Conservation (phyloP, 2,113 vertebrate genomes). For the Apus apus region DNA sequence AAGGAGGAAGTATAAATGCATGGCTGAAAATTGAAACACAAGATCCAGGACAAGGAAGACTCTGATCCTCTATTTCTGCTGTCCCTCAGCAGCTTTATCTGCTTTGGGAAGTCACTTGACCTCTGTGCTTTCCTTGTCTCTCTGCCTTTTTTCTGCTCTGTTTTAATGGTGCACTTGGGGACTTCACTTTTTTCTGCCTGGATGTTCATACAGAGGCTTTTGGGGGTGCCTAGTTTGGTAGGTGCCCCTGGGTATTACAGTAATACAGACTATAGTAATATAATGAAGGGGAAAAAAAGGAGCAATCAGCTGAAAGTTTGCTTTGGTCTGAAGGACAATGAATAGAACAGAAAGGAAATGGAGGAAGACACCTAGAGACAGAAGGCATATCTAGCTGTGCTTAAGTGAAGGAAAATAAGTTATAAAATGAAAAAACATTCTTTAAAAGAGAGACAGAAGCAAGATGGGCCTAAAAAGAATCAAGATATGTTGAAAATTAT, state of each 20-base stretch:
- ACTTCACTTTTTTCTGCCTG: background rate
- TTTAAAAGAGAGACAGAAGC: background rate
- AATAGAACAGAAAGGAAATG: background rate
- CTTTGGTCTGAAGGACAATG: background rate
- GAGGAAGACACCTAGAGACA: background rate
- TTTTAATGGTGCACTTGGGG: background rate
- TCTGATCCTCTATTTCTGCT: background rate
- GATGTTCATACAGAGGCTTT: background rate
- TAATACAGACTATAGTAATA: background rate
- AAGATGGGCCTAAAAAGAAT: background rate
- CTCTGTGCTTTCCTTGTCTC: background rate
- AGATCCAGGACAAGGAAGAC: background rate
- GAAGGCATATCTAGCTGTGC: background rate
- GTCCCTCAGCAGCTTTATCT: background rate
- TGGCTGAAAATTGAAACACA: background rate
- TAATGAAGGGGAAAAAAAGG: background rate
- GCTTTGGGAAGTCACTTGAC: background rate
- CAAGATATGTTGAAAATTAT: background rate
- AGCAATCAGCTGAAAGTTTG: background rate
- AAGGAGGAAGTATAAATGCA: background rate
- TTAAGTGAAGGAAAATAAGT: background rate
- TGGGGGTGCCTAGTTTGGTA: background rate
- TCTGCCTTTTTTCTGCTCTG: background rate
- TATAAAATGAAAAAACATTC: background rate
- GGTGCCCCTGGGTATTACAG: background rate